phyloP scores from a whole-genome alignment of 2,797 vertebrate species.

The Chlorospingus semifuscus region DNA sequence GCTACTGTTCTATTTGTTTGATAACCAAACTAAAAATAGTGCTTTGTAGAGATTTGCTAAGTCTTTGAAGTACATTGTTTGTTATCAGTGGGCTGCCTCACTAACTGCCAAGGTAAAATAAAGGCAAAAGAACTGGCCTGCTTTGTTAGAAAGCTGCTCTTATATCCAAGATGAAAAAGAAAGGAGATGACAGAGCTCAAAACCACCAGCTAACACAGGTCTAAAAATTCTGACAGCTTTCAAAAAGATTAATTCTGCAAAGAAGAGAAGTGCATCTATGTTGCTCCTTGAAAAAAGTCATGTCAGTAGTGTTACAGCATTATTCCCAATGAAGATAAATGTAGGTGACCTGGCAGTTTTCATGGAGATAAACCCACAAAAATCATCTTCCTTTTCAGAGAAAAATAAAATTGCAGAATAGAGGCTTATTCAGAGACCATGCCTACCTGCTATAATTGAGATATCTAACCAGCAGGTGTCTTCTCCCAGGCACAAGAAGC shows the following conservation, averaged over 20 bases:
- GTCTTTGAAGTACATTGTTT: neutral
- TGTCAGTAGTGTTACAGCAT: neutral
- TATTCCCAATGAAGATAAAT: neutral
- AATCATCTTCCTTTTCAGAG: neutral
- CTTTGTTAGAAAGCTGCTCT: neutral
- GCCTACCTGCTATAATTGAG: neutral
- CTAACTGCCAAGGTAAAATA: neutral
- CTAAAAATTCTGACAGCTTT: conserved; percentile 24
- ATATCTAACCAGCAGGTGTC: neutral
- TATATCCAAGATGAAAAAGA: neutral
- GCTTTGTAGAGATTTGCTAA: neutral
- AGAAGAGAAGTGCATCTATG: neutral
- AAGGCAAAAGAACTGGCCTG: neutral
- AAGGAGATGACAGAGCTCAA: neutral
- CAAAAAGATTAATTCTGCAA: neutral
- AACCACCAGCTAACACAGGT: neutral
- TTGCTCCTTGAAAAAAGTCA: neutral
- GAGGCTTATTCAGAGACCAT: neutral
- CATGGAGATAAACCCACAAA: neutral
- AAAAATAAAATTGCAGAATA: neutral
- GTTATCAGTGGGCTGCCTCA: neutral
- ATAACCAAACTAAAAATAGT: neutral
- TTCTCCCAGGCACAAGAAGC: neutral
- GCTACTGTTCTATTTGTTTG: neutral
- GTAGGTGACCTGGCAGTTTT: neutral